These are phyloP conservation scores for Calyptomena viridis DNA, from an alignment of 2,113 vertebrate species.

Conservation along the genomic window DNA sequence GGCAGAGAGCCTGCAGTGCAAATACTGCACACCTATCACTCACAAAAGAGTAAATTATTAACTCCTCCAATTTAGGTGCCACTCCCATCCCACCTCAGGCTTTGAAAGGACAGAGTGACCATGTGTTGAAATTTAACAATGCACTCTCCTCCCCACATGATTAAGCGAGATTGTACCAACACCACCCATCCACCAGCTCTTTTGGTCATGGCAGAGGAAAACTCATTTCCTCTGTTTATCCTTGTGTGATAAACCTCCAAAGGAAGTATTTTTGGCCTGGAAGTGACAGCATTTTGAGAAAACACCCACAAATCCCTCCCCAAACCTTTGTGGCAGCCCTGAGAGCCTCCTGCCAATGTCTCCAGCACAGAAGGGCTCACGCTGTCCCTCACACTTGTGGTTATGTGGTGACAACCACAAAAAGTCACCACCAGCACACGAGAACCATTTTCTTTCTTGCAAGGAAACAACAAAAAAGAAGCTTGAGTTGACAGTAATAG, in stretches of 20 bases:
- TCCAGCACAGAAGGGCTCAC: not conserved
- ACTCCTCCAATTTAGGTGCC: constrained; percentile 10
- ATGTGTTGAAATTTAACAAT: not conserved
- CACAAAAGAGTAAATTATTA: constrained; percentile 34
- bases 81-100: not conserved
- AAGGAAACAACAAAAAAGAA: not conserved
- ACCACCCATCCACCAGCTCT: not conserved
- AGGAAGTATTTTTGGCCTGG: not conserved
- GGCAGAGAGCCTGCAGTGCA: not conserved
- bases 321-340: not conserved
- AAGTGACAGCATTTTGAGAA: not conserved
- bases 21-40: not conserved
- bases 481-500: not conserved
- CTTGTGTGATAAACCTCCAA: not conserved
- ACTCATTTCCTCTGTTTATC: not conserved
- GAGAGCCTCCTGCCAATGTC: not conserved
- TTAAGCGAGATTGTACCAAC: not conserved
- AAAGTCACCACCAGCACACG: not conserved
- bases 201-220: not conserved
- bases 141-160: not conserved
- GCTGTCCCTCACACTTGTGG: fast-evolving
- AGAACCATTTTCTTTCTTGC: not conserved
- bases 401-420: fast-evolving
- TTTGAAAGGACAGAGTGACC: not conserved
- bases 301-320: not conserved